A percentile compares a stretch with the other conserved stretches of the same genome.
These are phyloP conservation scores for Eretmocerus hayati DNA, from an alignment of 2,888 invertebrate species.

Conservation along the genomic window DNA sequence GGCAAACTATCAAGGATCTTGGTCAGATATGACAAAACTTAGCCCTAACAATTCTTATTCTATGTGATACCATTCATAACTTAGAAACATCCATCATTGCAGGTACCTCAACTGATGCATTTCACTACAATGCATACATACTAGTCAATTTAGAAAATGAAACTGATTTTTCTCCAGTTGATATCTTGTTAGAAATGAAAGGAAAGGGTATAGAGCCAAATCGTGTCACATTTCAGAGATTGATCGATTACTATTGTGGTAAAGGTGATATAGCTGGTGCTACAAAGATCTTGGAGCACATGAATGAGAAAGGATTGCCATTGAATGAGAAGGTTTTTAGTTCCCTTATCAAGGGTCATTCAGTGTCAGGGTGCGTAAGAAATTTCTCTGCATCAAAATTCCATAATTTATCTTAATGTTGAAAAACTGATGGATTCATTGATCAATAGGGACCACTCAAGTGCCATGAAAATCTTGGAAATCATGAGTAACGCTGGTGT, in stretches of 20 bases:
- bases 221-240: slow-evolving; percentile 75
- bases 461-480: slow-evolving; percentile 67
- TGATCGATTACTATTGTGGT: slow-evolving; percentile 76
- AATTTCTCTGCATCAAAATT: no score
- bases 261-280: slow-evolving; percentile 76
- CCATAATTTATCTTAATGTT: no score
- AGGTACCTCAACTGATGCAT: slow-evolving; percentile 72
- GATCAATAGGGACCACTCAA: no score
- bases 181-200: slow-evolving; percentile 69
- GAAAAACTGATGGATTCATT: no score
- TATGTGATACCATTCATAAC: no score
- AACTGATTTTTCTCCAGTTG: slow-evolving; percentile 71
- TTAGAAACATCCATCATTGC: no score
- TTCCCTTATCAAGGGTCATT: slow-evolving; percentile 78
- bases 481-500: slow-evolving; percentile 76
- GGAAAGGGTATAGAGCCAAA: slow-evolving; percentile 75
- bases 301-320: slow-evolving; percentile 72
- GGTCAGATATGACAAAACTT: slow-evolving; percentile 7
- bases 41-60: no score
- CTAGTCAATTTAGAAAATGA: slow-evolving; percentile 82
- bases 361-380: no score
- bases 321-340: slow-evolving; percentile 79
- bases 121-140: slow-evolving; percentile 82
- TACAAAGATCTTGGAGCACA: slow-evolving; percentile 74
- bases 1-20: slow-evolving; percentile 6